Base-by-base conservation (phyloP, 2,888 invertebrate genomes). In the Cactoblastis cactorum region DNA sequence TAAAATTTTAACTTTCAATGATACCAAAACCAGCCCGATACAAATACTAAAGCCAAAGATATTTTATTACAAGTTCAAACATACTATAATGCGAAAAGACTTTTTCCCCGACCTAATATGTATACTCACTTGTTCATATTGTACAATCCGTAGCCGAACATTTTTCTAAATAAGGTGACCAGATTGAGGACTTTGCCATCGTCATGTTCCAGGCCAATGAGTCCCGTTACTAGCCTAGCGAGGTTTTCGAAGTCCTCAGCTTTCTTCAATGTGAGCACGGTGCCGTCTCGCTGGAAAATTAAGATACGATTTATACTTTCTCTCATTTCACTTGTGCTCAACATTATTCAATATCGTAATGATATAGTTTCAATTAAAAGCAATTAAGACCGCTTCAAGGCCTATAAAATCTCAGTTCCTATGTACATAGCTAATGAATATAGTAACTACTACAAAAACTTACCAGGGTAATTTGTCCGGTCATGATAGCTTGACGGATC, bases 211-310 rank as follows among this genome's bases (percentile, higher is more conserved):
- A 84, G 55, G 51, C 91, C 90, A 54, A 91, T 83, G 58, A 93
- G 93, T 39, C 92, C 92, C 70, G 94, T 91, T 57, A 95, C 82
- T 60, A 95, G 65, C 62, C 93, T 91, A 39, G 93, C 94, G 53
- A 95, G 87, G 63, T 90, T 87, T 69, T 94, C 92, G 57, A 94
- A 81, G 59, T 94, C 93, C 58, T 94, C 91, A 1, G 92, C 87
- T 57, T 93, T 91, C 75, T 90, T 93, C 51, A 95, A 74, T 62
- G 91, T 91, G 55, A 94, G 80, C 49, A 90, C 78, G 2, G 89
- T 87, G 43, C 93, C 93, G 58, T 93, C 92, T 50, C 87, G 84
- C 90, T 90, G 57, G 17, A 68, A 63, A 0, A 38, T 32, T 15
- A 3, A 39, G n/a, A n/a, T n/a, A n/a, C n/a, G n/a, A n/a, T n/a